Percentiles rank a stretch among this genome's conserved stretches.
These are phyloP conservation scores for Mythimna albipuncta DNA, from an alignment of 2,888 invertebrate genomes.

Conservation along the genomic window DNA sequence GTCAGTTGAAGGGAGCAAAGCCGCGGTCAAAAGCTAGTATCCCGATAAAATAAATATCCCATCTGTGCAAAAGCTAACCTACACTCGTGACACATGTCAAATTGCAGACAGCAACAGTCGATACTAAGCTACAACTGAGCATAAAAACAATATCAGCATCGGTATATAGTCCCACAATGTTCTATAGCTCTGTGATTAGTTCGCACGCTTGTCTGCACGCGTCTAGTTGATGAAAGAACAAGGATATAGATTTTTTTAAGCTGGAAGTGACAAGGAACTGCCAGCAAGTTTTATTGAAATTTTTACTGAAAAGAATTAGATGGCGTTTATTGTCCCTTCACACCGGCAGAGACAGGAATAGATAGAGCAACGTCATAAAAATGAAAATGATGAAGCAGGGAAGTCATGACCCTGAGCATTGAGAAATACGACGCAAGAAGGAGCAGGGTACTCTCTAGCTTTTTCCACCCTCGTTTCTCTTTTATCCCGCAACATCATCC, in stretches of 20 bases:
- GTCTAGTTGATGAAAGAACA: constrained; percentile 37
- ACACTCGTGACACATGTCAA: neutral
- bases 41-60: too few relatives aligned
- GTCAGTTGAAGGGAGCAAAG: too few relatives aligned
- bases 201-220: constrained; percentile 63
- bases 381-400: too few relatives aligned
- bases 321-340: neutral
- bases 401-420: too few relatives aligned
- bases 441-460: neutral
- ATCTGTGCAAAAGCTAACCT: too few relatives aligned
- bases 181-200: constrained; percentile 60
- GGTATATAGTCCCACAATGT: constrained; percentile 17
- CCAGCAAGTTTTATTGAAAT: neutral
- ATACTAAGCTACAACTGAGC: neutral
- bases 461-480: neutral
- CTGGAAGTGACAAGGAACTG: constrained; percentile 24
- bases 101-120: constrained; percentile 3
- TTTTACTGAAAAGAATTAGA: neutral
- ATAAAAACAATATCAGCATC: constrained; percentile 31
- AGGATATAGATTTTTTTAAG: neutral
- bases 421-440: too few relatives aligned
- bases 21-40: too few relatives aligned
- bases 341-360: too few relatives aligned
- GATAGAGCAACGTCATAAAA: too few relatives aligned
- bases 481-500: neutral